Base-by-base conservation (phyloP, 2,888 invertebrate genomes). In the Onthophagus sagittarius region DNA sequence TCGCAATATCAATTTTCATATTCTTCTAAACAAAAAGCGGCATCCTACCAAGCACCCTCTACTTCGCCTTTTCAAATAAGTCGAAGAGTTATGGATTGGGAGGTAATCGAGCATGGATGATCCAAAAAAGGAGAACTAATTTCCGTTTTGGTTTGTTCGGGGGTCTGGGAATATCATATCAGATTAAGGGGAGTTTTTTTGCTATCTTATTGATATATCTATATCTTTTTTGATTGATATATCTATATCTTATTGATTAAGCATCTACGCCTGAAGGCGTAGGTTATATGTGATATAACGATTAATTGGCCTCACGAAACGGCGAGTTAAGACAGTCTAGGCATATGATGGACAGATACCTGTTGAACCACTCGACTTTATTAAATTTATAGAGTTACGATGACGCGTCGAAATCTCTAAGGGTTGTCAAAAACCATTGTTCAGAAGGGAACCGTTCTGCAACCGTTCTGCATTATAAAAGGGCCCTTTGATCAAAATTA, bases 401-500 rank as follows among this genome's bases (percentile, higher is more conserved):
- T 7, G 39, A 53, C 39, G 39, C 39, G 39, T 53, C 39, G 39
- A 53, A 53, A 53, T 53, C 39, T 7, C 39, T 53, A 1, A 11
- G 39, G 39, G 39, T 9, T 4, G 39, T 53, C 39, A 53, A 53
- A 53, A 53, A 53, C 39, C 39, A 11, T 53, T 7, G 5, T 11
- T 7, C 39, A 11, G 39, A 53, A 53, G 39, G 39, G 39, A 11
- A 53, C 1, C 2, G 39, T n/a, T 31, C 31, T 67, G 67, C 67
- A 67, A 13, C 67, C 67, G 67, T 67, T 23, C 67, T 67, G 67
- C 67, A 67, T 67, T 67, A 67, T 67, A 67, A 67, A 67, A 67
- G 67, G 67, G n/a, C 5, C 67, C 67, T 67, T 67, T 67, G 67
- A 67, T 67, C 67, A 67, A 67, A 67, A 67, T 67, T 67, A 67